phyloP scores from a whole-genome alignment of 2,888 invertebrate genomes.

The Trachelus troglodyta region DNA sequence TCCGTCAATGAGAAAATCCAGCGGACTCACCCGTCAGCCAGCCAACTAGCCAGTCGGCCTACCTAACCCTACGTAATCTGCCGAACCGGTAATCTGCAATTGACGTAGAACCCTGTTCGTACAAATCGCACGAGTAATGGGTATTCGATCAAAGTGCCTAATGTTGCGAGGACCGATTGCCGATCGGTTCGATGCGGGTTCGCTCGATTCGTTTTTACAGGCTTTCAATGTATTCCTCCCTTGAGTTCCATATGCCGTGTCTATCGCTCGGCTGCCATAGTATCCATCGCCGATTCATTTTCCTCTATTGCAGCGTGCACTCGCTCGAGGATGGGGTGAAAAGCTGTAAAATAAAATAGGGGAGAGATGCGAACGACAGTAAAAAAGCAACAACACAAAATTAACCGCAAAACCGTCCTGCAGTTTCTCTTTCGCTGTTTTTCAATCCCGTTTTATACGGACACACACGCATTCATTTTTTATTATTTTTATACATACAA shows the following conservation, averaged over 20 bases:
- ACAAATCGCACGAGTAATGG: not conserved
- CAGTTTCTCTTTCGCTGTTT: not conserved
- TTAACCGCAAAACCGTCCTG: not conserved
- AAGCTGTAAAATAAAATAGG: not conserved
- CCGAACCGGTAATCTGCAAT: not conserved
- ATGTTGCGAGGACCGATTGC: not conserved
- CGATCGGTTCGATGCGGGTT: not conserved
- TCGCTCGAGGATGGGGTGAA: not conserved
- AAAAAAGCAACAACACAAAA: not conserved
- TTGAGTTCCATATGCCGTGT: not conserved
- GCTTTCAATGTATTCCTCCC: not conserved
- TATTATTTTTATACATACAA: not conserved
- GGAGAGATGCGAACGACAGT: not conserved
- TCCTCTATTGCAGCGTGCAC: not conserved
- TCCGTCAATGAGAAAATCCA: not conserved
- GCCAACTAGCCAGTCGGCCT: not conserved
- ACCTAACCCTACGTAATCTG: not conserved
- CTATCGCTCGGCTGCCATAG: not conserved
- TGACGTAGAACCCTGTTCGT: not conserved
- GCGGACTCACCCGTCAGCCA: not conserved
- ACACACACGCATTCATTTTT: not conserved
- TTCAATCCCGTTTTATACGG: not conserved
- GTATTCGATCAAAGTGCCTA: not conserved
- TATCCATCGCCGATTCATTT: not conserved
- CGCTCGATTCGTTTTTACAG: not conserved